These are phyloP conservation scores for Thaleichthys pacificus DNA, from an alignment of 2,797 vertebrate species.

Conservation along the genomic window DNA sequence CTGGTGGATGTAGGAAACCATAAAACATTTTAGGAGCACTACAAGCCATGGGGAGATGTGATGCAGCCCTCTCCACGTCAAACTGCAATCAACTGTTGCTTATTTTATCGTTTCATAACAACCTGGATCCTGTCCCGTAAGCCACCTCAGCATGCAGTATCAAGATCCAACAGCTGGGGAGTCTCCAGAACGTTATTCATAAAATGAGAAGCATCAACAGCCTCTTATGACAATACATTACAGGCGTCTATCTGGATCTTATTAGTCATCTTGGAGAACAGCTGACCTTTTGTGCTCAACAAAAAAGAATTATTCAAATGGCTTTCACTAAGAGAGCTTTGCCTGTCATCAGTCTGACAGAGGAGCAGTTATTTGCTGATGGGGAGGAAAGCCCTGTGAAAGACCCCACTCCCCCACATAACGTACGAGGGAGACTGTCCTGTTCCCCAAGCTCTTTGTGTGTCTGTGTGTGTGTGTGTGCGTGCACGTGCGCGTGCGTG, in stretches of 20 bases:
- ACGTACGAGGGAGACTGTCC: background rate
- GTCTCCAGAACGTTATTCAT: constrained; percentile 27
- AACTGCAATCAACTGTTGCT: constrained; percentile 19
- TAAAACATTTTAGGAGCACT: constrained; percentile 5
- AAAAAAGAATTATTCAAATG: constrained; percentile 14
- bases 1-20: constrained; percentile 30
- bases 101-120: constrained; percentile 12
- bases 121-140: constrained; percentile 25
- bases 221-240: constrained; percentile 12
- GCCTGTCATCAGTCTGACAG: background rate
- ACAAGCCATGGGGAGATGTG: constrained; percentile 18
- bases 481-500: constrained; percentile 1
- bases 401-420: background rate
- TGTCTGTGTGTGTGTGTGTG: background rate
- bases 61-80: constrained; percentile 27
- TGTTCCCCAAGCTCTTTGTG: background rate
- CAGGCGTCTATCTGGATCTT: constrained; percentile 28
- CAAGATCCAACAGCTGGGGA: constrained; percentile 25
- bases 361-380: constrained; percentile 3
- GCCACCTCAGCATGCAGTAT: constrained; percentile 37
- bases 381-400: background rate
- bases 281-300: constrained; percentile 16
- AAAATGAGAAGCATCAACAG: constrained; percentile 1
- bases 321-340: background rate
- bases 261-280: constrained; percentile 28